These are phyloP conservation scores for Gastracanthus pulcherrimus DNA, from an alignment of 2,888 invertebrate species.

Conservation along the genomic window DNA sequence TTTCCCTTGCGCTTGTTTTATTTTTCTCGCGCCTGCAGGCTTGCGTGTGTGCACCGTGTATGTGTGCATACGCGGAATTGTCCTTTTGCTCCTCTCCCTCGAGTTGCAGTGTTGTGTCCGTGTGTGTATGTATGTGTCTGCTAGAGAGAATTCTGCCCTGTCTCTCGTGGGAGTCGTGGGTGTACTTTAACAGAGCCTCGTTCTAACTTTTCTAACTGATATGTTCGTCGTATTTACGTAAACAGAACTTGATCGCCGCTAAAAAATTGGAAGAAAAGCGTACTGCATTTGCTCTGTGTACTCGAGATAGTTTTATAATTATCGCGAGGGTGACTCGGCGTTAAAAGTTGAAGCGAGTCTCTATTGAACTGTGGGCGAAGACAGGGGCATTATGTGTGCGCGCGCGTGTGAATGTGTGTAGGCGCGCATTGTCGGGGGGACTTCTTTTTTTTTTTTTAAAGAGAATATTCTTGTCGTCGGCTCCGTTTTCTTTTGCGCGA, in stretches of 20 bases:
- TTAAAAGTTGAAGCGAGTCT: no score
- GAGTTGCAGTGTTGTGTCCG: not conserved
- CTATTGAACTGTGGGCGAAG: no score
- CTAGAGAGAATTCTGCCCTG: not conserved
- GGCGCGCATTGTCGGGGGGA: not conserved
- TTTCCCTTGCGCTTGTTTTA: slow-evolving; percentile 21
- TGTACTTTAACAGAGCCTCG: no score
- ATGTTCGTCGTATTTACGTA: no score
- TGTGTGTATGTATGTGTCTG: not conserved
- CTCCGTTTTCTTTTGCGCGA: not conserved
- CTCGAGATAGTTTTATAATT: no score
- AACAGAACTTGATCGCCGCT: no score
- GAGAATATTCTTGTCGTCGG: no score
- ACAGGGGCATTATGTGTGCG: not conserved
- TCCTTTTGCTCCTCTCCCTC: not conserved
- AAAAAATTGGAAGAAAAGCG: no score
- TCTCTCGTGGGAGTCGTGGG: not conserved
- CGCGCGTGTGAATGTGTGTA: not conserved
- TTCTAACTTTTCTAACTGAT: no score
- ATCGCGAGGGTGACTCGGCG: no score
- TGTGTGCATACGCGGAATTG: not conserved
- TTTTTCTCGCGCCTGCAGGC: not conserved
- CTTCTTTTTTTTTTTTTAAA: not conserved
- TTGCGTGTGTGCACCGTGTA: no score
- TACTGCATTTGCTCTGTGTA: no score